Evolutionary conservation across 2,797 vertebrate species (phyloP), one percentile per base, ranked within the genome.

Genomic region (Luscinia megarhynchos): DNA sequence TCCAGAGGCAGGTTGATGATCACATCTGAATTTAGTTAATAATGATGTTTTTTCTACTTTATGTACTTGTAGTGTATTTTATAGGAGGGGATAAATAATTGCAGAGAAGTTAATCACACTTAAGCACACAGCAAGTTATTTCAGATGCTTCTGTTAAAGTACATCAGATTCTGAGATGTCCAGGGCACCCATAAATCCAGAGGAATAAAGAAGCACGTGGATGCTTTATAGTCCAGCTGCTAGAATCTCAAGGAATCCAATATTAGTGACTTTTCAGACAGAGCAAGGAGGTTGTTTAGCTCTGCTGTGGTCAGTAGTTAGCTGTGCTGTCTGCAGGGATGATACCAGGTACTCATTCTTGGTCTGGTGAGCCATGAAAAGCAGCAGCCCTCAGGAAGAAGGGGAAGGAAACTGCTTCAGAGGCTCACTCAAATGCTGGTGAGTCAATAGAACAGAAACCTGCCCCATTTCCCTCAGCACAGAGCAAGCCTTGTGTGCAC

Each of bases 1-100:
- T 86, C 59, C 92, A 91, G 76, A 90, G 78, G 61, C 40, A 78
- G 73, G 66, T 40, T 75, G 62, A 61, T 63, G 75, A 87, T 82
- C 45, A n/a, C 10, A 5, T 41, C 30, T 82, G 34, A 73, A 41
- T 70, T 76, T 40, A 4, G 57, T 46, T 74, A 78, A 30, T 58
- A 75, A 62, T 36, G 16, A 8, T 69, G 5, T 18, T 57, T 61
- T 34, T 81, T 51, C 27, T 76, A 4, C 15, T 30, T 64, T 23
- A 22, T 64, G 19, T 64, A 12, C 15, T 54, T 50, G 3, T n/a
- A 17, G 7, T 41, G 2, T 51, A 20, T 74, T 84, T 85, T 79
- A 34, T 43, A 46, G 16, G 55, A 50, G 22, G 40, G 21, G 4
- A 58, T 79, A 67, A 85, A 74, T 82, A 1, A 7, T 55, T 9